Evolutionary conservation across 2,888 invertebrate species (phyloP).

Genomic region (Melieria omissa): DNA sequence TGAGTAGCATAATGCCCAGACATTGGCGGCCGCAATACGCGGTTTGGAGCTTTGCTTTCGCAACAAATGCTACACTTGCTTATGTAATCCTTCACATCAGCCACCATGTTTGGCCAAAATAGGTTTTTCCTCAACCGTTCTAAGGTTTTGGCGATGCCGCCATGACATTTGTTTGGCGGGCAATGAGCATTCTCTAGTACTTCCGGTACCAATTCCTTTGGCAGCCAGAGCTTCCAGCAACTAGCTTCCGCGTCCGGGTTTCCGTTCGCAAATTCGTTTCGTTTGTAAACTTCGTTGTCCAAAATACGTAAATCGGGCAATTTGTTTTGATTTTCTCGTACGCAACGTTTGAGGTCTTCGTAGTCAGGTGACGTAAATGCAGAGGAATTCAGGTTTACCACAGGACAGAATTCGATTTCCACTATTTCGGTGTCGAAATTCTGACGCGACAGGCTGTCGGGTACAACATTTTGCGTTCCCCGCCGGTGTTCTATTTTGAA

Average conservation of each 20-base stretch:
- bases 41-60: conserved; percentile 30
- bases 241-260: conserved; percentile 1
- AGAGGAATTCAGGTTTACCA: conserved; percentile 22
- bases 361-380: no score
- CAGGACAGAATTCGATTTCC: conserved; percentile 5
- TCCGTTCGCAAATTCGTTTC: conserved; percentile 15
- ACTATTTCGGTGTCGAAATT: conserved; percentile 21
- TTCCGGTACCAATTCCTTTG: conserved; percentile 11
- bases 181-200: conserved; percentile 24
- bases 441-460: conserved; percentile 31
- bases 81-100: conserved; percentile 24
- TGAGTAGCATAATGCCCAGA: conserved; percentile 8
- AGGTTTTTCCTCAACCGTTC: conserved; percentile 27
- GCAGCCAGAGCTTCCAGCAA: conserved; percentile 35
- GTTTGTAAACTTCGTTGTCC: conserved; percentile 19
- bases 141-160: conserved; percentile 31
- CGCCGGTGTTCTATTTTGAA: conserved; percentile 32
- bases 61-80: conserved; percentile 9
- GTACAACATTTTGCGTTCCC: conserved; percentile 32
- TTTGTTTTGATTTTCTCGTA: no score
- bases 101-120: conserved; percentile 29
- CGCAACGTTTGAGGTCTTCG: no score
- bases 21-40: conserved; percentile 23
- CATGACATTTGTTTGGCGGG: conserved; percentile 28
- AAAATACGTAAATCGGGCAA: not conserved